Evolutionary conservation across 1,140 invertebrate species (phyloP).

Genomic region (Charaxes varanes): DNA sequence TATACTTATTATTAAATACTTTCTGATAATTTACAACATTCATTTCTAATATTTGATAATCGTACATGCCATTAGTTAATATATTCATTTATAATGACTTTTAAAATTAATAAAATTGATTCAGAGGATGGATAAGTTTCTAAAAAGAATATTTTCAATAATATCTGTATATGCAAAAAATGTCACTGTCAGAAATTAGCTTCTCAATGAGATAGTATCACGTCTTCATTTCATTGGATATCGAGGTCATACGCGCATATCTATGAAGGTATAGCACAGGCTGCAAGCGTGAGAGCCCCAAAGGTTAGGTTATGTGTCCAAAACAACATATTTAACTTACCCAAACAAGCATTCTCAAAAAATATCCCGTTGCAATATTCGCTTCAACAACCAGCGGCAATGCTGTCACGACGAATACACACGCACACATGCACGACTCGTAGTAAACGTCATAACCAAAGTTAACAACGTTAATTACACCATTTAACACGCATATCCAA

Average conservation of each 20-base stretch:
- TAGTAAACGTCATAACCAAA: conserved; percentile 69
- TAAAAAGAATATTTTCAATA: no score
- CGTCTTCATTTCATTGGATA: conserved; percentile 17
- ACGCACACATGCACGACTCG: conserved; percentile 52
- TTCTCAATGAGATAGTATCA: conserved; percentile 13
- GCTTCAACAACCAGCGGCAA: conserved; percentile 60
- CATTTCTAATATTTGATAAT: no score
- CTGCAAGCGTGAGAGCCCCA: conserved; percentile 31
- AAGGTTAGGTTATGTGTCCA: conserved; percentile 42
- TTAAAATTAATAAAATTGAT: no score
- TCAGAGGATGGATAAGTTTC: no score
- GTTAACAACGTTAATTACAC: conserved; percentile 62
- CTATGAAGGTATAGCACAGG: conserved; percentile 22
- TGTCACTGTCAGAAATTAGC: conserved; percentile 3
- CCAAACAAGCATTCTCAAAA: conserved; percentile 48
- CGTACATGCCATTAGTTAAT: no score
- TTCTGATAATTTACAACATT: no score
- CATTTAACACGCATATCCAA: conserved; percentile 45
- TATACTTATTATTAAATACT: no score
- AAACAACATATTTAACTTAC: conserved; percentile 58
- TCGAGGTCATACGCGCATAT: conserved; percentile 37
- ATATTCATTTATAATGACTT: no score
- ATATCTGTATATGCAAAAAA: conserved; percentile 12
- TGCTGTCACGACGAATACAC: conserved; percentile 50
- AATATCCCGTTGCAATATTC: conserved; percentile 66